A percentile compares a stretch with the other conserved stretches of the same genome.
Conservation (phyloP, 1,140 invertebrate species). For the Drosophila repleta region DNA sequence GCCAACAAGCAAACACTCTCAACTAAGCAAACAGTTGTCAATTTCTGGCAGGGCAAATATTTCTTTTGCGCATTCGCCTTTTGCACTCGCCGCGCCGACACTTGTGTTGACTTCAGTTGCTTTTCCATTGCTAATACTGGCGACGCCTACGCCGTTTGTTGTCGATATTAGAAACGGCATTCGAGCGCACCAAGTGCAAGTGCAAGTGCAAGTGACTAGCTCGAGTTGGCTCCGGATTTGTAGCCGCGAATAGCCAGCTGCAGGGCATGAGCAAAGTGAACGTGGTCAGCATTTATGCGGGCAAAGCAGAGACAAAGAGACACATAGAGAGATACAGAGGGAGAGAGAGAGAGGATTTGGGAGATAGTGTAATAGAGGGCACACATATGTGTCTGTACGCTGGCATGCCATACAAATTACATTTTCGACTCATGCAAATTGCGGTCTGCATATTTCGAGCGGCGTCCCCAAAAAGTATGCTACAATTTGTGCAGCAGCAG, state of each 20-base stretch:
- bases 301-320: neutral
- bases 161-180: constrained; percentile 60
- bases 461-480: constrained; percentile 41
- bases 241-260: constrained; percentile 19
- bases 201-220: constrained; percentile 37
- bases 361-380: too few relatives aligned
- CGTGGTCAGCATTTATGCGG: constrained; percentile 40
- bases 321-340: neutral
- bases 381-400: constrained; percentile 35
- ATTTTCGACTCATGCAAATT: constrained; percentile 50
- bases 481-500: constrained; percentile 29
- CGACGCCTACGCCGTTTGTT: constrained; percentile 43
- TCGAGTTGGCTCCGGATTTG: constrained; percentile 35
- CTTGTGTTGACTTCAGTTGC: constrained; percentile 62
- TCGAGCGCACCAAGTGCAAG: constrained; percentile 22
- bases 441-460: constrained; percentile 39
- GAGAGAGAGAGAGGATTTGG: too few relatives aligned
- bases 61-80: constrained; percentile 72
- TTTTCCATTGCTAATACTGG: constrained; percentile 56
- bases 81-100: constrained; percentile 60
- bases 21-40: constrained; percentile 81
- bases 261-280: constrained; percentile 1
- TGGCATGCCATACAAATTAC: constrained; percentile 46
- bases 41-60: constrained; percentile 77
- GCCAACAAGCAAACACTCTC: constrained; percentile 67